Conservation (phyloP, 2,113 vertebrate species). For the Diadophis punctatus region DNA sequence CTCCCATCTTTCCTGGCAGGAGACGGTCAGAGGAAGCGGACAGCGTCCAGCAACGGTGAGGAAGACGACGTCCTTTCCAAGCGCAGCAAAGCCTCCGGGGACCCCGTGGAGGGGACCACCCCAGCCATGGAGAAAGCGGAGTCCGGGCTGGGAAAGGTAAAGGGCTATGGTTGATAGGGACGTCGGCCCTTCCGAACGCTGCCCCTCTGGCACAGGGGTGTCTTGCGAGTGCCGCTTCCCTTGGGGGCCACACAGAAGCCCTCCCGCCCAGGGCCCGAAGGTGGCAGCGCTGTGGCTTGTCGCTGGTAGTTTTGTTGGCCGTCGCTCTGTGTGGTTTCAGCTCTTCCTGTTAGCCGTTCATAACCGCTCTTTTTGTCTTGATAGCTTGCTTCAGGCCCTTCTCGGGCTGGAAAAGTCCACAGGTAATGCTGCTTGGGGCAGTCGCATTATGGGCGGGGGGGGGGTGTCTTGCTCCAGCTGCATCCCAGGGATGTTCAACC, state of each 20-base stretch:
- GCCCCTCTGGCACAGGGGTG: not conserved
- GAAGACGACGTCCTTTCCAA: constrained; percentile 38
- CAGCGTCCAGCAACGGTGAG: constrained; percentile 14
- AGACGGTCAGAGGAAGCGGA: constrained; percentile 43
- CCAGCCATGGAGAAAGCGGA: constrained; percentile 36
- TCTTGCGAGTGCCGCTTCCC: not conserved
- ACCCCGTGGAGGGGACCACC: constrained; percentile 36
- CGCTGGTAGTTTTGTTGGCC: too few relatives aligned
- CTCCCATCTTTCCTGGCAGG: constrained; percentile 45
- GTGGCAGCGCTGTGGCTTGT: not conserved
- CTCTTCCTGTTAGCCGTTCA: too few relatives aligned
- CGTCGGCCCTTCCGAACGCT: too few relatives aligned
- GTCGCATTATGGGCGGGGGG: not conserved
- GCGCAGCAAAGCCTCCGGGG: constrained; percentile 24
- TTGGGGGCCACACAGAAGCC: not conserved
- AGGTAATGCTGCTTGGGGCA: not conserved
- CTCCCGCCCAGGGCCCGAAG: not conserved
- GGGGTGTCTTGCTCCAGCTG: too few relatives aligned
- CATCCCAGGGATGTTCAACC: too few relatives aligned
- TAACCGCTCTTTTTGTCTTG: constrained; percentile 11
- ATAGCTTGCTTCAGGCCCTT: constrained; percentile 5
- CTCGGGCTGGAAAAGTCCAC: constrained; percentile 6
- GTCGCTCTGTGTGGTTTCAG: not conserved
- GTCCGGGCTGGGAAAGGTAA: constrained; percentile 57
- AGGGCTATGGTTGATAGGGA: not conserved